Conservation (phyloP, 1,140 invertebrate genomes). For the Bombus terrestris region DNA sequence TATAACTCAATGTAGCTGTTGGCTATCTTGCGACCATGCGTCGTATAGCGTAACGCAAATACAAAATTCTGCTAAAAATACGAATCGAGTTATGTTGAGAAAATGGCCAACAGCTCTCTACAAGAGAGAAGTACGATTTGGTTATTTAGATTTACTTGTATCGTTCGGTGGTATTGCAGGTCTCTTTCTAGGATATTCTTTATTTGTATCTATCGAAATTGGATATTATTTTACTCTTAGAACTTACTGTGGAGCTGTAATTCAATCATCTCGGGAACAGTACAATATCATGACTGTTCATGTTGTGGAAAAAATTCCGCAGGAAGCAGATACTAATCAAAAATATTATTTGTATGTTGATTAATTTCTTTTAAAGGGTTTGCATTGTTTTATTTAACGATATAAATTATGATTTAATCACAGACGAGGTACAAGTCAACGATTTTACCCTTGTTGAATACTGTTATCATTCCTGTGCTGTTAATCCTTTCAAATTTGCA, state of each 20-base stretch:
- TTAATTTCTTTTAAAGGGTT: not conserved
- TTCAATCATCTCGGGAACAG: conserved; percentile 32
- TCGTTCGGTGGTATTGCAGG: conserved; percentile 88
- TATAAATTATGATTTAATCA: too few species aligned
- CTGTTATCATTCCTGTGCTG: too few species aligned
- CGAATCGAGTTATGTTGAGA: not conserved
- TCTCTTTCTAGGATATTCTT: conserved; percentile 89
- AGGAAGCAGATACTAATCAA: not conserved
- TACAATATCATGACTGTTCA: conserved; percentile 41
- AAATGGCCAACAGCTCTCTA: conserved; percentile 88
- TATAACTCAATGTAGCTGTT: not conserved
- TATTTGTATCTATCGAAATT: conserved; percentile 88
- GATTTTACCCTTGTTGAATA: too few species aligned
- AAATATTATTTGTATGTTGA: conserved; percentile 21
- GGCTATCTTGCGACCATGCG: conserved; percentile 4
- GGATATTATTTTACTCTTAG: conserved; percentile 89
- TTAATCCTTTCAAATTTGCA: too few species aligned
- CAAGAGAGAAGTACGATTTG: conserved; percentile 89
- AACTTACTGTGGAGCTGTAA: conserved; percentile 83
- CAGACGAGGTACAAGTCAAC: too few species aligned
- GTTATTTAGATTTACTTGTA: conserved; percentile 89
- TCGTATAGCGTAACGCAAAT: conserved; percentile 33
- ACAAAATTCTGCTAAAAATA: not conserved
- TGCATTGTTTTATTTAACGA: not conserved
- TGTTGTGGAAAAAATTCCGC: not conserved